Conservation (phyloP, 1,140 invertebrate genomes). For the Sitophilus oryzae region DNA sequence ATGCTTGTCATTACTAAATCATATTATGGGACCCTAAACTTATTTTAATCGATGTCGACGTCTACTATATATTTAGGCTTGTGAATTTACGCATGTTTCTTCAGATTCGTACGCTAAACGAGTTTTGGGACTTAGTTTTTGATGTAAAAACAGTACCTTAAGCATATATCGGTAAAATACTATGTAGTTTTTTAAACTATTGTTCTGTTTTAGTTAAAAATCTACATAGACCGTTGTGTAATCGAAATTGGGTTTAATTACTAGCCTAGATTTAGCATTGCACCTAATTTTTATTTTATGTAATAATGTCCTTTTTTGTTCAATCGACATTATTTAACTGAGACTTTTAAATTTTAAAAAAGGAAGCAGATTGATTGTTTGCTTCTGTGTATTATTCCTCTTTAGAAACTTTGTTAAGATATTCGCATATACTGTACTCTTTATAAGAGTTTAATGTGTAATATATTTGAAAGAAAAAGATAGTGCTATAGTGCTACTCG, state of each 20-base stretch:
- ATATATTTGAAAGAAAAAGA: constrained; percentile 3
- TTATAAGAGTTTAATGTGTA: constrained; percentile 17
- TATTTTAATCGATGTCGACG: too few relatives aligned
- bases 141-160: too few relatives aligned
- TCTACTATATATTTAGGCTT: too few relatives aligned
- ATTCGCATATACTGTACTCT: constrained; percentile 9
- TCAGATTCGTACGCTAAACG: too few relatives aligned
- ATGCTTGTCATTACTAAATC: too few relatives aligned
- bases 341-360: neutral
- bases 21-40: too few relatives aligned
- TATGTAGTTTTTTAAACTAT: neutral
- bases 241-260: neutral
- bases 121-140: too few relatives aligned
- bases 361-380: neutral
- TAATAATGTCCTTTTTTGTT: neutral
- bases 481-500: constrained; percentile 3
- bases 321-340: neutral
- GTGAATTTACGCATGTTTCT: too few relatives aligned
- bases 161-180: too few relatives aligned
- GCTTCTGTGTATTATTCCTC: neutral
- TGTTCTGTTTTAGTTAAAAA: neutral
- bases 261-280: neutral
- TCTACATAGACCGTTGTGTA: neutral
- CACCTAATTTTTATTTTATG: neutral
- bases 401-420: neutral